A percentile compares a stretch with the other conserved stretches of the same genome.
Conservation (phyloP, 2,113 vertebrate species). For the Calypte anna region DNA sequence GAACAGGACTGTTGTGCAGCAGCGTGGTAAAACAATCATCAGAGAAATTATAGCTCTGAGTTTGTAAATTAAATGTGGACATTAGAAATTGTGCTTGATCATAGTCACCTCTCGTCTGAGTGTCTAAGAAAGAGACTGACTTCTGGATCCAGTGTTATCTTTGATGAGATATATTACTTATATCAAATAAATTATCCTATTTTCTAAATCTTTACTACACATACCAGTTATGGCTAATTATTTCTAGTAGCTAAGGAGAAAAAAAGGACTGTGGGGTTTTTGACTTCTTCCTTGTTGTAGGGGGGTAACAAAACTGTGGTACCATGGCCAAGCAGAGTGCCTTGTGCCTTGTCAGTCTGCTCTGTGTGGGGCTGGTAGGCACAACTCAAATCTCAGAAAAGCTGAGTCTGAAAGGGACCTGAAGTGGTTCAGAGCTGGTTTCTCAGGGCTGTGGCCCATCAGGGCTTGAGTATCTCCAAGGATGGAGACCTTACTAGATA, state of each 20-base stretch:
- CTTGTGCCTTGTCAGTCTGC: not conserved
- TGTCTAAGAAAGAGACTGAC: not conserved
- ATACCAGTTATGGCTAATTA: not conserved
- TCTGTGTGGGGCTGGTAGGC: not conserved
- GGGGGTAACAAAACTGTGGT: not conserved
- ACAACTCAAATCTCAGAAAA: not conserved
- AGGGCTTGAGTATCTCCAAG: not conserved
- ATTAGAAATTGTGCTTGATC: not conserved
- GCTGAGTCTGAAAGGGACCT: not conserved
- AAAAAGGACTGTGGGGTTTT: not conserved
- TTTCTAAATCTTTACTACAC: not conserved
- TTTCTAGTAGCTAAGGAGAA: not conserved
- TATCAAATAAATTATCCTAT: not conserved
- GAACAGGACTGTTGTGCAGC: not conserved
- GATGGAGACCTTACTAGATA: not conserved
- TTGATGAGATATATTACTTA: not conserved
- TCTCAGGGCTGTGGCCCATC: accelerated
- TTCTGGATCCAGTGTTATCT: not conserved
- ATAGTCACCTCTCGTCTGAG: not conserved
- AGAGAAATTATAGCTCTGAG: not conserved
- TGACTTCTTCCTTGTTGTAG: not conserved
- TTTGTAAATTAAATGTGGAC: not conserved
- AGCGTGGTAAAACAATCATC: not conserved
- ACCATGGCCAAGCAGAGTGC: not conserved
- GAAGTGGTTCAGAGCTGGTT: not conserved